Evolutionary conservation across 2,113 vertebrate species (phyloP).

Genomic region (Corythoichthys haematopterus): DNA sequence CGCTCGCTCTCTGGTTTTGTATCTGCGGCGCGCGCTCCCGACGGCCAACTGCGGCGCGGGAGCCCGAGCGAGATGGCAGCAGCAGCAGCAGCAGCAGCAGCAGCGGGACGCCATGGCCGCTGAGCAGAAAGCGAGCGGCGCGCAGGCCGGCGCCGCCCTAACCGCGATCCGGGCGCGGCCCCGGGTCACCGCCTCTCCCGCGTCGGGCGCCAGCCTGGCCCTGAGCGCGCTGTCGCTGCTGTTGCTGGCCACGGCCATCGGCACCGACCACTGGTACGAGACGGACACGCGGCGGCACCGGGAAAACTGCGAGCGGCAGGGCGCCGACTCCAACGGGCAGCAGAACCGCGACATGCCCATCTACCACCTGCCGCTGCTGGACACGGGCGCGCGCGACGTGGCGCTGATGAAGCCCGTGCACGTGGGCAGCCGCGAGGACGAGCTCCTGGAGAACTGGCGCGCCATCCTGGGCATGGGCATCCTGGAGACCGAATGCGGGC

Average conservation of each 20-base stretch:
- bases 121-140: constrained; percentile 34
- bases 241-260: constrained; percentile 80
- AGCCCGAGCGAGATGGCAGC: constrained; percentile 41
- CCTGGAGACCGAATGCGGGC: constrained; percentile 81
- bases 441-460: constrained; percentile 80
- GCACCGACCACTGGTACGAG: constrained; percentile 85
- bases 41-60: constrained; percentile 27
- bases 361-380: constrained; percentile 84
- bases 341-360: constrained; percentile 87
- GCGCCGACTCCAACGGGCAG: constrained; percentile 79
- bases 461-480: constrained; percentile 83
- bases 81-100: no score
- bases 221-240: constrained; percentile 74
- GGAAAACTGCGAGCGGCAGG: constrained; percentile 78
- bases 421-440: constrained; percentile 73
- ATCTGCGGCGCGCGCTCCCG: neutral
- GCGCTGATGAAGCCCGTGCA: constrained; percentile 73
- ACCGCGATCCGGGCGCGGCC: constrained; percentile 9
- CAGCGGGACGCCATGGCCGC: constrained; percentile 42
- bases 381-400: constrained; percentile 62
- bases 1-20: no score
- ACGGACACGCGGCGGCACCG: constrained; percentile 83
- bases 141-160: constrained; percentile 6
- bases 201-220: constrained; percentile 65
- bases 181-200: constrained; percentile 49